Percentiles rank a stretch among this genome's conserved stretches.
phyloP scores from a whole-genome alignment of 2,888 invertebrate species.

The Agrochola litura region DNA sequence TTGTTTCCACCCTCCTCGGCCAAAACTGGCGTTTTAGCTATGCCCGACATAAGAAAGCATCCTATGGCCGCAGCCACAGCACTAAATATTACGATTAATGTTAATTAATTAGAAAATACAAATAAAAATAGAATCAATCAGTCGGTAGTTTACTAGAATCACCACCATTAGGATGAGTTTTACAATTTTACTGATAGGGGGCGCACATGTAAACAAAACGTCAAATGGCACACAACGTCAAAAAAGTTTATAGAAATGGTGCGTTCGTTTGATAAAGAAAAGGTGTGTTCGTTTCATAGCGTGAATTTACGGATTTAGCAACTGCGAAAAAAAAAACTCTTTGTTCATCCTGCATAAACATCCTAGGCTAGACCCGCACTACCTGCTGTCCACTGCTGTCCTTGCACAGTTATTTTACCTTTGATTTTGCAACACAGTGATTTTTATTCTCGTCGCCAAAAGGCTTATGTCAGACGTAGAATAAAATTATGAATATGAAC shows the following conservation, averaged over 20 bases:
- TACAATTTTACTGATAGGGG: conserved; percentile 69
- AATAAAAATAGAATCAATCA: conserved; percentile 84
- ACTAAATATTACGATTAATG: conserved; percentile 73
- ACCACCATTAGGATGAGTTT: conserved; percentile 83
- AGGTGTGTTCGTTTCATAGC: conserved; percentile 17
- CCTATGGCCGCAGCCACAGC: conserved; percentile 88
- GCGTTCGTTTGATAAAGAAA: conserved; percentile 16
- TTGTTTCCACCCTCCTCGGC: conserved; percentile 89
- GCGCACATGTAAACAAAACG: conserved; percentile 63
- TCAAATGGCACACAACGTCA: conserved; percentile 58
- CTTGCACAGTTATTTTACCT: background rate
- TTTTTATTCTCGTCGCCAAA: background rate
- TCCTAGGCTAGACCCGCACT: background rate
- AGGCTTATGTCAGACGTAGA: background rate
- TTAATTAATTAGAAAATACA: conserved; percentile 81
- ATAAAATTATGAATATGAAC: background rate
- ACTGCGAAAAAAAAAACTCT: background rate
- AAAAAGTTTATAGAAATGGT: conserved; percentile 18
- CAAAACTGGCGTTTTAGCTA: conserved; percentile 91
- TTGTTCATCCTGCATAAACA: background rate
- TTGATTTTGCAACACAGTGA: background rate
- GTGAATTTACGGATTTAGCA: background rate
- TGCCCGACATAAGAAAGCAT: conserved; percentile 94
- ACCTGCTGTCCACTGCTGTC: background rate
- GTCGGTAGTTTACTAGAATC: conserved; percentile 80